Evolutionary conservation across 2,113 vertebrate species (phyloP).

Genomic region (Ciconia stormi): DNA sequence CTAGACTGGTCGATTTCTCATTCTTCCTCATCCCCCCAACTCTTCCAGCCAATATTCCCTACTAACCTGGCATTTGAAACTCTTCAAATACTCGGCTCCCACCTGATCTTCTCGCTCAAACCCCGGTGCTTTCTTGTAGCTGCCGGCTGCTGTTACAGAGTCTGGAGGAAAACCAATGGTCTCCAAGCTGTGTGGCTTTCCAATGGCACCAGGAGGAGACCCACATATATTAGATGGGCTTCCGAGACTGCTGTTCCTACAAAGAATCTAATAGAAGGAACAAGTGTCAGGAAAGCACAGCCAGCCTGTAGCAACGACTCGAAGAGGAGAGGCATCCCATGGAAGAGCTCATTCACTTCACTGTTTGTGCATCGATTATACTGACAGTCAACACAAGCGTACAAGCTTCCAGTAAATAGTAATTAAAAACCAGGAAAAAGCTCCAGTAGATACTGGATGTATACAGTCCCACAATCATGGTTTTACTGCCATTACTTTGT

Average conservation of each 20-base stretch:
- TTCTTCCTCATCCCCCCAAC: slow-evolving; percentile 6
- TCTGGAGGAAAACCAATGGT: slow-evolving; percentile 81
- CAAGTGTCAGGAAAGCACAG: slow-evolving; percentile 28
- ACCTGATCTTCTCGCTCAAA: slow-evolving; percentile 97
- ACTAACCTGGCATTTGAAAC: slow-evolving; percentile 83
- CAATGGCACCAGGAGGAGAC: slow-evolving; percentile 79
- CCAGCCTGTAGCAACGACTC: neutral
- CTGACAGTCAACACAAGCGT: neutral
- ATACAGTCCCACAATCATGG: neutral
- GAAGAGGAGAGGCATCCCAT: neutral
- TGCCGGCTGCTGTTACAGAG: slow-evolving; percentile 80
- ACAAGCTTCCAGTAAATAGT: neutral
- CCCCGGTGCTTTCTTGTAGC: slow-evolving; percentile 93
- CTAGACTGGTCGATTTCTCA: neutral
- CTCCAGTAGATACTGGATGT: neutral
- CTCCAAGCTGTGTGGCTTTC: slow-evolving; percentile 79
- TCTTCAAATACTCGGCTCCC: slow-evolving; percentile 83
- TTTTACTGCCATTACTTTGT: neutral
- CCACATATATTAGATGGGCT: slow-evolving; percentile 80
- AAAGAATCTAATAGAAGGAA: slow-evolving; percentile 76
- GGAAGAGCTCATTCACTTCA: neutral
- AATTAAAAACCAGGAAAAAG: neutral
- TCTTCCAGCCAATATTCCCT: slow-evolving; percentile 7
- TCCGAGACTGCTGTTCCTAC: slow-evolving; percentile 80
- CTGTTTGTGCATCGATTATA: neutral